phyloP scores from a whole-genome alignment of 2,888 invertebrate species.

The Phanerotoma sp. region DNA sequence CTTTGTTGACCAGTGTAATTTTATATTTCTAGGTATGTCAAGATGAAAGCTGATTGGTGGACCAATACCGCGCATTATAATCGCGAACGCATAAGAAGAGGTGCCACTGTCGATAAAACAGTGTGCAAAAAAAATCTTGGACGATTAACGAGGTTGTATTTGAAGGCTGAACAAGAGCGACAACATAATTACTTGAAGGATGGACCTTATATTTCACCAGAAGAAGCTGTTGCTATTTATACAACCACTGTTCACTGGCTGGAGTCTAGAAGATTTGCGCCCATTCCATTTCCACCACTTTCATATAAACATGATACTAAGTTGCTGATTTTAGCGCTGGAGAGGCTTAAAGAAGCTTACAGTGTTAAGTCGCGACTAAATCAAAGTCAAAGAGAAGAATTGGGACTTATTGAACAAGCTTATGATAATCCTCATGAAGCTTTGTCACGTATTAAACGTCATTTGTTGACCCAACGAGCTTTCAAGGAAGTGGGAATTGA shows the following conservation, averaged over 20 bases:
- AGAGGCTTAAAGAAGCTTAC: constrained; percentile 96
- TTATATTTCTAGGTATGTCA: no score
- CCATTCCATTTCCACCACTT: constrained; percentile 98
- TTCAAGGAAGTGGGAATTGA: constrained; percentile 99
- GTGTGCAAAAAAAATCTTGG: constrained; percentile 99
- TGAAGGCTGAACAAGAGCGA: constrained; percentile 98
- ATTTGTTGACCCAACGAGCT: constrained; percentile 95
- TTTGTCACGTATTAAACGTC: constrained; percentile 97
- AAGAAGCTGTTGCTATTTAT: constrained; percentile 99
- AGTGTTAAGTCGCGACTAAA: constrained; percentile 96
- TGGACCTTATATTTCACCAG: constrained; percentile 98
- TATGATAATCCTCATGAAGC: constrained; percentile 99
- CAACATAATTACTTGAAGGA: constrained; percentile 99
- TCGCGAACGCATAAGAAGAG: constrained; percentile 95
- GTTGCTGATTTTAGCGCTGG: constrained; percentile 92
- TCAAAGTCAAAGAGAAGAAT: constrained; percentile 97
- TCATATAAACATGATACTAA: constrained; percentile 99
- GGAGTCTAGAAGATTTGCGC: constrained; percentile 96
- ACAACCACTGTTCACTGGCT: constrained; percentile 99
- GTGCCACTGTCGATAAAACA: constrained; percentile 99
- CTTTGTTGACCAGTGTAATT: no score
- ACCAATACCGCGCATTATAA: constrained; percentile 99
- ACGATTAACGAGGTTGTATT: constrained; percentile 91
- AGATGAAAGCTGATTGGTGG: constrained; percentile 99
- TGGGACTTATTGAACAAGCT: constrained; percentile 98